These are phyloP conservation scores for Auanema sp. DNA, from an alignment of 2,888 invertebrate genomes.

Conservation along the genomic window DNA sequence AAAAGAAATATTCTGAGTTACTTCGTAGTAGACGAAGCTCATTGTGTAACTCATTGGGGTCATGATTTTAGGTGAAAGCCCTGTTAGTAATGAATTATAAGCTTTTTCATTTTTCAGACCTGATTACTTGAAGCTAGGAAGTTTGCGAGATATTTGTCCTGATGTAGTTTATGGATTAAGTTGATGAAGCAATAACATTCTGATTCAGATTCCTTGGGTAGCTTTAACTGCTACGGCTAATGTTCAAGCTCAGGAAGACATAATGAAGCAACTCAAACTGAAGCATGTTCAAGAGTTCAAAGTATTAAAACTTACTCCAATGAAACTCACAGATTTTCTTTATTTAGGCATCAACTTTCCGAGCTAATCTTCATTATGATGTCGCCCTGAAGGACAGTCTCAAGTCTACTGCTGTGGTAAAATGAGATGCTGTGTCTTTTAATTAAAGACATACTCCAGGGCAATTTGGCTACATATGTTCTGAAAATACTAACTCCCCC, in stretches of 20 bases:
- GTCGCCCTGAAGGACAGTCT: conserved; percentile 84
- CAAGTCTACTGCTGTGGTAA: conserved; percentile 47
- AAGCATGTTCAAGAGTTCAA: conserved; percentile 69
- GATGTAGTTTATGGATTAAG: conserved; percentile 67
- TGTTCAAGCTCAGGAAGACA: conserved; percentile 79
- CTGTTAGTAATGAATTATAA: neutral
- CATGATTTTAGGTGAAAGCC: conserved; percentile 78
- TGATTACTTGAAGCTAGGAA: conserved; percentile 86
- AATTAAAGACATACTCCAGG: conserved; percentile 29
- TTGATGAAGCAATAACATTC: conserved; percentile 1
- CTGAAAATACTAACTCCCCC: conserved; percentile 26
- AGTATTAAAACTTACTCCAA: neutral
- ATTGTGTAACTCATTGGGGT: conserved; percentile 98
- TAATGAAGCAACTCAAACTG: conserved; percentile 76
- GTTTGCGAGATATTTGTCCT: conserved; percentile 72
- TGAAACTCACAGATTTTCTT: neutral
- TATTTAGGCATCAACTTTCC: conserved; percentile 77
- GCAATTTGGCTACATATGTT: conserved; percentile 70
- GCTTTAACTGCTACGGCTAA: conserved; percentile 95
- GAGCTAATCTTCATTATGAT: conserved; percentile 91
- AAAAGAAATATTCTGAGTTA: conserved; percentile 78
- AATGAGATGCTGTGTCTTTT: neutral
- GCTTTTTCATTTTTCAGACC: conserved; percentile 70
- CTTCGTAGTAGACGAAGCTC: conserved; percentile 94
- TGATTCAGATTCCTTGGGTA: conserved; percentile 49